Conservation (phyloP, 1,140 invertebrate species). For the Drosophila ironensis region DNA sequence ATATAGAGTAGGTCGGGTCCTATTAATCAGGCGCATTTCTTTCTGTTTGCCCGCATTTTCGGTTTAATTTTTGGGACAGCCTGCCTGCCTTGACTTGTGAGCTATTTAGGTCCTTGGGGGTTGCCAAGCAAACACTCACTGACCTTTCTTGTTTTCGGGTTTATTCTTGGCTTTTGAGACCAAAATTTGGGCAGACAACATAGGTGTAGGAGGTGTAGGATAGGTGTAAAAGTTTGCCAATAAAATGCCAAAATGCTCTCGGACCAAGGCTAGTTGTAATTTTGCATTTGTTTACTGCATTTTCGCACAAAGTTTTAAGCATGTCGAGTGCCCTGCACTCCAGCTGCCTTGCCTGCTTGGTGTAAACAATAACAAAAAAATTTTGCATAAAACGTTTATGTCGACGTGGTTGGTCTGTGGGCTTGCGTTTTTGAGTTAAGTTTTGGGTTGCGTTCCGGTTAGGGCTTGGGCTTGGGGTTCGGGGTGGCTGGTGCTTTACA, state of each 20-base stretch:
- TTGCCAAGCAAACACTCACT: slow-evolving; percentile 21
- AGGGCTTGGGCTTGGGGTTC: background rate
- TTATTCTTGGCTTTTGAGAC: slow-evolving; percentile 7
- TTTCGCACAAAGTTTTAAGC: slow-evolving; percentile 43
- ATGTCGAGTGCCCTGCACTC: slow-evolving; percentile 44
- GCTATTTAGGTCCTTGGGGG: background rate
- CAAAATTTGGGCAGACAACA: slow-evolving; percentile 17
- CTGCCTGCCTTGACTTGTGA: slow-evolving; percentile 15
- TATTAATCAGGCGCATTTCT: slow-evolving; percentile 27
- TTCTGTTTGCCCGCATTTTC: slow-evolving; percentile 24
- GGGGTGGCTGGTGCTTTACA: slow-evolving; percentile 44
- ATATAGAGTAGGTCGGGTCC: slow-evolving; percentile 1
- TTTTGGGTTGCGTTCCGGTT: slow-evolving; percentile 17
- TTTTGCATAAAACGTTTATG: slow-evolving; percentile 70
- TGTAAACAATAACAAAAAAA: slow-evolving; percentile 66
- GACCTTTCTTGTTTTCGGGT: slow-evolving; percentile 22
- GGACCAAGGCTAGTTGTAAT: slow-evolving; percentile 46
- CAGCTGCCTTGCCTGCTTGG: background rate
- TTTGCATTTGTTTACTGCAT: slow-evolving; percentile 45
- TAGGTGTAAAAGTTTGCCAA: slow-evolving; percentile 52
- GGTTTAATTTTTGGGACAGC: slow-evolving; percentile 11
- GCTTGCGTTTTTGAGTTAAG: slow-evolving; percentile 14
- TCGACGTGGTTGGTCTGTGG: slow-evolving; percentile 16
- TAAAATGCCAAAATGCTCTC: slow-evolving; percentile 44
- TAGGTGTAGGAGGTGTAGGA: background rate